Conservation (phyloP, 2,113 vertebrate species). For the Crocuta crocuta region DNA sequence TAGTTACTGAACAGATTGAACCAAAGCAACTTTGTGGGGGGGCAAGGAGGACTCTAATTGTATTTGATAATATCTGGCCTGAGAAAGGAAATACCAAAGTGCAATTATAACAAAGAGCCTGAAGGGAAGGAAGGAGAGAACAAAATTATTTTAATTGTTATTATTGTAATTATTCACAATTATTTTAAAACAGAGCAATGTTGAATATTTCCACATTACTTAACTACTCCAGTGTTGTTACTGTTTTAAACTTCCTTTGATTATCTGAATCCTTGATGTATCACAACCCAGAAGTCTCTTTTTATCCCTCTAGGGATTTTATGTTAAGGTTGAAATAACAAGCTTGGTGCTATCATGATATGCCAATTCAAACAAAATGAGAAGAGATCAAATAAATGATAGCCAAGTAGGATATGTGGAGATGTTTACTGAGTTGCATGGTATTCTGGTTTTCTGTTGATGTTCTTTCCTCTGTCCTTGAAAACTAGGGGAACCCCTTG, state of each 20-base stretch:
- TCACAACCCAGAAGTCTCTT: constrained; percentile 53
- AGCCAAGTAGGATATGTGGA: constrained; percentile 1
- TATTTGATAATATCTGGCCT: neutral
- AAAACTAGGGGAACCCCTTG: neutral
- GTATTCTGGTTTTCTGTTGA: constrained; percentile 44
- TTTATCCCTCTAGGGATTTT: constrained; percentile 63
- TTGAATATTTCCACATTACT: neutral
- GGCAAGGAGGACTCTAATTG: neutral
- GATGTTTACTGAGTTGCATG: neutral
- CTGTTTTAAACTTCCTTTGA: constrained; percentile 31
- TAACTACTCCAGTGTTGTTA: neutral
- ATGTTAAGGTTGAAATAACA: constrained; percentile 67
- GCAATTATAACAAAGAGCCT: neutral
- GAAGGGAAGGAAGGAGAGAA: constrained; percentile 24
- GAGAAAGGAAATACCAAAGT: constrained; percentile 28
- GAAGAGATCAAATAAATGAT: constrained; percentile 30
- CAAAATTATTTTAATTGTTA: constrained; percentile 24
- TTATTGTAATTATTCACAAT: constrained; percentile 47
- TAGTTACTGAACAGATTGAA: constrained; percentile 18
- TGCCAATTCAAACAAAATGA: constrained; percentile 73
- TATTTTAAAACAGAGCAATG: constrained; percentile 5
- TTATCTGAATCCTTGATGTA: constrained; percentile 21
- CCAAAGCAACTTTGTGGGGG: neutral
- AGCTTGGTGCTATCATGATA: constrained; percentile 16
- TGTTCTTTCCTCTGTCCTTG: neutral